A percentile compares a stretch with the other conserved stretches of the same genome.
phyloP scores from a whole-genome alignment of 2,113 vertebrate genomes.

The Falco punctatus region DNA sequence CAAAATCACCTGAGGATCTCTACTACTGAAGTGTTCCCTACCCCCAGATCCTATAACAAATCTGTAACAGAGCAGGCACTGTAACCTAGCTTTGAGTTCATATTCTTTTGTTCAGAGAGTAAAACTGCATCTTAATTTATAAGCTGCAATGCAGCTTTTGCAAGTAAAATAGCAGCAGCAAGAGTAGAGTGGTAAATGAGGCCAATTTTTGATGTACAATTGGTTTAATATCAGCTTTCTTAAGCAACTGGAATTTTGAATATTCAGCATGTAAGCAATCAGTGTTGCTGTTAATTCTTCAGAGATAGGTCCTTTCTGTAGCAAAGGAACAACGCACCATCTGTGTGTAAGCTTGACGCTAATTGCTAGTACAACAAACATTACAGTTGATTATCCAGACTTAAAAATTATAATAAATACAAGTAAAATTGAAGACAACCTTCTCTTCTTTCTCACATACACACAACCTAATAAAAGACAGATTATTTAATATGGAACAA shows the following conservation, averaged over 20 bases:
- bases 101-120: neutral
- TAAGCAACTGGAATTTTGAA: neutral
- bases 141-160: neutral
- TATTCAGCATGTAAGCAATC: constrained; percentile 14
- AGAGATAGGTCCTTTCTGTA: neutral
- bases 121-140: neutral
- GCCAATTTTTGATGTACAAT: neutral
- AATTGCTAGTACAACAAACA: constrained; percentile 29
- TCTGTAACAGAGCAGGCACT: neutral
- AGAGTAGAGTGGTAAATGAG: neutral
- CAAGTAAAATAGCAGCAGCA: neutral
- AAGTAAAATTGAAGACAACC: neutral
- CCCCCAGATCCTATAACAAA: neutral
- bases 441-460: too few relatives aligned
- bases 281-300: constrained; percentile 22
- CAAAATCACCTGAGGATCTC: neutral
- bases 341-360: neutral
- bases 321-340: neutral
- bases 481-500: neutral
- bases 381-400: constrained; percentile 31
- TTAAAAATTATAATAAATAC: constrained; percentile 9
- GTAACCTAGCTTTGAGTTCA: neutral
- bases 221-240: neutral
- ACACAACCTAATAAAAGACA: neutral
- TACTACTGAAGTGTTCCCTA: neutral